Evolutionary conservation across 2,113 vertebrate species (phyloP), one percentile per base, ranked within the genome.

Genomic region (Callorhinus ursinus): DNA sequence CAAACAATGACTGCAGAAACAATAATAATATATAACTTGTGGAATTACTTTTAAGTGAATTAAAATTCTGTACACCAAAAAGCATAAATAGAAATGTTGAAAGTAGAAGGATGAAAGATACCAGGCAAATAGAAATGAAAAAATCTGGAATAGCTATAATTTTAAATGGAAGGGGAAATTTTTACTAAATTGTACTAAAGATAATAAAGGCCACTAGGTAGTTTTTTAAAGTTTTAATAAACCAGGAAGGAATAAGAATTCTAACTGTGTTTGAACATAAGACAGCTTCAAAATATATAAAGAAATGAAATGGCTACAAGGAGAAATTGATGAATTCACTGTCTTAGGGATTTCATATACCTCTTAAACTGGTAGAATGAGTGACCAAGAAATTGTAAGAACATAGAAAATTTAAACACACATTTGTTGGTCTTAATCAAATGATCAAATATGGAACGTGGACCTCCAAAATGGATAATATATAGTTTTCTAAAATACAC

Each of bases 21-120:
- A 95, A 63, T 67, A 67, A 69, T 65, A 82, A 80, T 59, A 89
- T 83, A 26, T 79, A 93, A 85, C 2, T 42, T 46, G 7, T 84
- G 53, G 22, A 28, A 90, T 65, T 86, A 53, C 24, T 86, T 84
- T 72, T 90, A 81, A 77, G 33, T 67, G 13, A 83, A 65, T 39
- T 77, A 83, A 76, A 92, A 88, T 92, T 71, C n/a, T 74, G 28
- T 22, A 90, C 31, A 57, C 16, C 42, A 63, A 92, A 92, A 92
- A 81, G 42, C 42, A 81, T n/a, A 46, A 77, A 61, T 18, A 86
- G 49, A 63, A 69, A 93, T 7, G 28, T 53, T 89, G 33, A 93
- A 90, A 90, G 55, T 36, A 74, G 65, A 81, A 81, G 79, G 26
- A 76, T 77, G 39, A 31, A n/a, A 88, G 81, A 81, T 46, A 81